Base-by-base conservation (phyloP, 2,797 vertebrate species). In the Gambusia yucatana region DNA sequence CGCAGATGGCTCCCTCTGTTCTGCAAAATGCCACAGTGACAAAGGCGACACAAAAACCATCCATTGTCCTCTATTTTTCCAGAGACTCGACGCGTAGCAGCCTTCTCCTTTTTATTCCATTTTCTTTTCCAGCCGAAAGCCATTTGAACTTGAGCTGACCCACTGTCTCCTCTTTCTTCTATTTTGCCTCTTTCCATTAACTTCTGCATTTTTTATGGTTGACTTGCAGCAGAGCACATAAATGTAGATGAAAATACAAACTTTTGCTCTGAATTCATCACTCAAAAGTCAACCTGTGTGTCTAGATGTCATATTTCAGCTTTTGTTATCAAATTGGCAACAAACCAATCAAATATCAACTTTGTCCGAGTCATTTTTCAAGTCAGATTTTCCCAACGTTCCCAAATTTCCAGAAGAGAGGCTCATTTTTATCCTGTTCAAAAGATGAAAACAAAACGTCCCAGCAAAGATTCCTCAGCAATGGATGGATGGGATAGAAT, bases 61-160 rank as follows among this genome's bases (percentile, higher is more conserved):
- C 72, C 87, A 86, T 91, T 93, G 88, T 93, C 69, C 88, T 84
- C 71, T 41, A 70, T 82, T 84, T 79, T 36, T 33, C 8, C 80
- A 70, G 10, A 82, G 84, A 81, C 72, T 74, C 61, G 39, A n/a
- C 77, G 75, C 61, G 6, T 75, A 79, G 77, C 78, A 59, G 78
- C 59, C 73, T 71, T 76, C 76, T 78, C 81, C 77, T 85, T 83
- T 6, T 25, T 10, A 30, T 16, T 84, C 82, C 75, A 77, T 88
- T 87, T 85, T 86, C 87, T 80, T 78, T 91, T 81, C 77, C 75
- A 78, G 77, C 87, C 79, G 61, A 79, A 80, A 91, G 92, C 84
- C 85, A 77, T 78, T 84, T 87, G 86, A 85, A 93, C 91, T 93
- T 71, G 30, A 7, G 44, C 20, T 92, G 91, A 93, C 88, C 92